These are phyloP conservation scores for Drosophila anomelani DNA, from an alignment of 2,888 invertebrate species.

Conservation along the genomic window DNA sequence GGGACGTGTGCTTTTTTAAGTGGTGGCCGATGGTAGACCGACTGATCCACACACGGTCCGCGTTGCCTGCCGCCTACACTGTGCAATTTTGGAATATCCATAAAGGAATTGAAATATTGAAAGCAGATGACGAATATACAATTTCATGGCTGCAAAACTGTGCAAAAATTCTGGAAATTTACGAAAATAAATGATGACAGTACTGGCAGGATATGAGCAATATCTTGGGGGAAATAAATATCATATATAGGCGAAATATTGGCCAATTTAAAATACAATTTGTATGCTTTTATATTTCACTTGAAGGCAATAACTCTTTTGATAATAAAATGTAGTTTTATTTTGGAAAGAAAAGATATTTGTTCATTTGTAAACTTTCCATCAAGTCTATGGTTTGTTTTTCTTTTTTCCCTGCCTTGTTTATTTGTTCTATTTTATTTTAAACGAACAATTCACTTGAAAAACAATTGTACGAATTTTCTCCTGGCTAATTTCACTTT, in stretches of 20 bases:
- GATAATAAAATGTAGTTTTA: background rate
- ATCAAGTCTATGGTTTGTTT: background rate
- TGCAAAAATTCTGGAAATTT: constrained; percentile 25
- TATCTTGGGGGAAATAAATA: background rate
- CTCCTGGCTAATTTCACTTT: constrained; percentile 22
- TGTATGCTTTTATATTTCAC: background rate
- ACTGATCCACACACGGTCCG: constrained; percentile 48
- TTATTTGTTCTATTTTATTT: constrained; percentile 4
- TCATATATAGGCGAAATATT: background rate
- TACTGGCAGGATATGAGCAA: constrained; percentile 18
- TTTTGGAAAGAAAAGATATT: background rate
- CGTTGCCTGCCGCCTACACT: constrained; percentile 68
- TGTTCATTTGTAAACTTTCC: background rate
- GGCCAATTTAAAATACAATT: background rate
- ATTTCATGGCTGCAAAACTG: constrained; percentile 17
- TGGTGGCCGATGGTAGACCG: constrained; percentile 41
- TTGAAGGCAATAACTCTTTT: background rate
- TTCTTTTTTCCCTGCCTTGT: background rate
- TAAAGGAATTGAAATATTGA: constrained; percentile 54
- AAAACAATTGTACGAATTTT: constrained; percentile 48
- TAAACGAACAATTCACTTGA: constrained; percentile 43
- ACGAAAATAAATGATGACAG: constrained; percentile 32
- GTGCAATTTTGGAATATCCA: constrained; percentile 74
- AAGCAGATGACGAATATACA: constrained; percentile 57
- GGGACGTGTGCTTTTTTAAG: constrained; percentile 58